These are phyloP conservation scores for Spea bombifrons DNA, from an alignment of 2,113 vertebrate genomes.

Conservation along the genomic window DNA sequence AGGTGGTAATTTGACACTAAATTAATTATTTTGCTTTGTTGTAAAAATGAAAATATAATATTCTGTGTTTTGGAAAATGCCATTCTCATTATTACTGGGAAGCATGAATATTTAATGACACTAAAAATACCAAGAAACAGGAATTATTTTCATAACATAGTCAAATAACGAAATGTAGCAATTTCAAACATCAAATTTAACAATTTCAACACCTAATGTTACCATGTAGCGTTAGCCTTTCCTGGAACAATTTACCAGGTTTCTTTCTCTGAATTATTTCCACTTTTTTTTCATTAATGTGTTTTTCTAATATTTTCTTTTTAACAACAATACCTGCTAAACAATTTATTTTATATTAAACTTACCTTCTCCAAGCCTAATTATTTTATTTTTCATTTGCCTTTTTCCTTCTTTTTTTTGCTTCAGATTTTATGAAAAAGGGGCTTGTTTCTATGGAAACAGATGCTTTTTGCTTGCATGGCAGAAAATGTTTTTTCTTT, in stretches of 20 bases:
- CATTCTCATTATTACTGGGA: background rate
- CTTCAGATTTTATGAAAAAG: slow-evolving; percentile 55
- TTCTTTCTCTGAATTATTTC: background rate
- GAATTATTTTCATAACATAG: slow-evolving; percentile 1
- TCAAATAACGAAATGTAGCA: background rate
- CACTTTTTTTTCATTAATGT: slow-evolving; percentile 7
- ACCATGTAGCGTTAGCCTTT: background rate
- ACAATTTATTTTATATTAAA: slow-evolving; percentile 63
- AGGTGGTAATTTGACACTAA: background rate
- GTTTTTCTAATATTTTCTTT: background rate
- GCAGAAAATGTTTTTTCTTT: slow-evolving; percentile 53
- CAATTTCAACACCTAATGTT: background rate
- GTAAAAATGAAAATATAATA: background rate
- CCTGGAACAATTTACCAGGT: background rate
- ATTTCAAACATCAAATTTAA: background rate
- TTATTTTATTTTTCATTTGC: slow-evolving; percentile 62
- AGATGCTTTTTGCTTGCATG: slow-evolving; percentile 55
- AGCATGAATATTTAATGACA: background rate
- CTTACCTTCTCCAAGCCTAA: slow-evolving; percentile 55
- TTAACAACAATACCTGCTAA: slow-evolving; percentile 45
- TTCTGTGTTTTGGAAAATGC: background rate
- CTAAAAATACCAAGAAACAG: background rate
- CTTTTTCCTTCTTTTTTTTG: slow-evolving; percentile 53
- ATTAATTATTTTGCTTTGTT: background rate
- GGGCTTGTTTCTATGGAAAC: slow-evolving; percentile 78